These are phyloP conservation scores for Tenodera sinensis DNA, from an alignment of 2,888 invertebrate species.

Conservation along the genomic window DNA sequence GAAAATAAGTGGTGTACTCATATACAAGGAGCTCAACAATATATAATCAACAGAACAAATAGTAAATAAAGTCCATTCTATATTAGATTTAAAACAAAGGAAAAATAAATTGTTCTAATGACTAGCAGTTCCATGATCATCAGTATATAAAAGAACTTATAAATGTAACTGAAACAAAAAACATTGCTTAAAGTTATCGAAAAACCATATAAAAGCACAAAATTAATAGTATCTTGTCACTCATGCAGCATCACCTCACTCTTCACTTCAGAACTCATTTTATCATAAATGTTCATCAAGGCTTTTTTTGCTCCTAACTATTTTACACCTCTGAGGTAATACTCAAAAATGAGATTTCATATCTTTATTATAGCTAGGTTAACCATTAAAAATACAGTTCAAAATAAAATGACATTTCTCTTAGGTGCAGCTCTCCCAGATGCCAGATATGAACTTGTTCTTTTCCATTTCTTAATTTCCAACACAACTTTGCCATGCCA, in stretches of 20 bases:
- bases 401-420: neutral
- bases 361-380: neutral
- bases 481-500: slow-evolving; percentile 60
- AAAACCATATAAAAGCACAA: neutral
- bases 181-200: neutral
- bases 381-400: neutral
- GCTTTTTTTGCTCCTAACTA: neutral
- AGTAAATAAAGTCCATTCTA: neutral
- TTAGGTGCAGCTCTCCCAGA: neutral
- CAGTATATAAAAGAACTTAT: neutral
- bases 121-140: neutral
- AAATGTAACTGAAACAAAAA: neutral
- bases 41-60: neutral
- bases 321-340: neutral
- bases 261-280: neutral
- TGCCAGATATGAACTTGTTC: neutral
- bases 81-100: neutral
- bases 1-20: too few species aligned
- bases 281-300: neutral
- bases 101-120: neutral
- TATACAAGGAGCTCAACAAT: neutral
- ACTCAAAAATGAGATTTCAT: neutral
- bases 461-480: slow-evolving; percentile 13
- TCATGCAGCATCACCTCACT: neutral
- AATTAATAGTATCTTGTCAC: neutral